phyloP scores from a whole-genome alignment of 2,113 vertebrate genomes.

The Jaculus jaculus region DNA sequence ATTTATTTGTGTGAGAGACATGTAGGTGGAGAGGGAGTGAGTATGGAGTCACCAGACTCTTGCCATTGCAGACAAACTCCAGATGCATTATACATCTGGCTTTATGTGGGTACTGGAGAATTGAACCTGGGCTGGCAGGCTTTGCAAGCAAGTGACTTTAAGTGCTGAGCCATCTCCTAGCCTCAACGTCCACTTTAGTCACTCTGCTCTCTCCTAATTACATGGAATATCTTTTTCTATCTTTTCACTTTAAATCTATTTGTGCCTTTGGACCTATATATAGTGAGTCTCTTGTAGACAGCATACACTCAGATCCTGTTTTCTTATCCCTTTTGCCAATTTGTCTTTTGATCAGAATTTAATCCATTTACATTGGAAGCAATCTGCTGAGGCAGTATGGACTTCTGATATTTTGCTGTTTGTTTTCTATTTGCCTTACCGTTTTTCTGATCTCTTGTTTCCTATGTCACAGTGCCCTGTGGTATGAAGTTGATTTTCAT shows the following conservation, averaged over 20 bases:
- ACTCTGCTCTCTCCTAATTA: neutral
- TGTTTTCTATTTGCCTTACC: neutral
- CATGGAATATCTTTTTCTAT: neutral
- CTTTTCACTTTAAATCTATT: neutral
- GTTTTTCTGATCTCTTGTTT: neutral
- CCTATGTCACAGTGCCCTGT: neutral
- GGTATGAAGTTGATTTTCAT: neutral
- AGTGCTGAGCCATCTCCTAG: neutral
- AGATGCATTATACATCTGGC: no score
- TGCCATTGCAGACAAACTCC: no score
- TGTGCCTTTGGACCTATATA: neutral
- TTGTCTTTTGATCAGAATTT: neutral
- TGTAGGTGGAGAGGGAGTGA: no score
- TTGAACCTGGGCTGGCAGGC: no score
- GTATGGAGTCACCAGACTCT: no score
- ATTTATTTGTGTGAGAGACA: no score
- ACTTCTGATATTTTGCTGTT: neutral
- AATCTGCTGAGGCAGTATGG: neutral
- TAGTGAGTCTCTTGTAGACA: neutral
- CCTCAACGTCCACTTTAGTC: neutral
- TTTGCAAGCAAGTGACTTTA: neutral
- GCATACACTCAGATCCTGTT: neutral
- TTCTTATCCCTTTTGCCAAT: neutral
- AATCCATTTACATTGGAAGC: neutral
- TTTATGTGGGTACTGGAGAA: no score